Evolutionary conservation across 37 sponge, comb jelly and placozoan species (phyloP).

Genomic region (Axinella damicornis): DNA sequence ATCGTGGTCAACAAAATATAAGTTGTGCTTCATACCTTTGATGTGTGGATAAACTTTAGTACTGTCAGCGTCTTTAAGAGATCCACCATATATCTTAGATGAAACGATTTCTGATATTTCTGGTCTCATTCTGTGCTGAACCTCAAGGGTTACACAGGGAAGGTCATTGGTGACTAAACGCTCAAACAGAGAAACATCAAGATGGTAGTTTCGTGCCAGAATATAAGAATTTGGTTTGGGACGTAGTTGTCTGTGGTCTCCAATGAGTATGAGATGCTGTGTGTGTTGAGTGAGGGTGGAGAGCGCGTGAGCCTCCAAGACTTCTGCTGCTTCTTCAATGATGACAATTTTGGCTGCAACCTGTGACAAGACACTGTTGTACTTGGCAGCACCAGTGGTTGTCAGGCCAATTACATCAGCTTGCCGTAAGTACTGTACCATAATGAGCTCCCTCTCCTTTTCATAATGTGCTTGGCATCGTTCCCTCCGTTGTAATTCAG

Average conservation of each 20-base stretch:
- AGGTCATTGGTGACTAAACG: constrained; percentile 7
- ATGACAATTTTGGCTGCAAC: constrained; percentile 8
- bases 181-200: constrained; percentile 29
- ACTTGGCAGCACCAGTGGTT: constrained; percentile 25
- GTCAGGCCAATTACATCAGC: constrained; percentile 22
- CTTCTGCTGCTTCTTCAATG: constrained; percentile 32
- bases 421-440: constrained; percentile 10
- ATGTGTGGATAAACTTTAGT: constrained; percentile 16
- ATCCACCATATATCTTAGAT: constrained; percentile 68
- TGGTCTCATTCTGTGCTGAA: constrained; percentile 67
- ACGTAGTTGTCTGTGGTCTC: constrained; percentile 28
- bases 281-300: constrained; percentile 14
- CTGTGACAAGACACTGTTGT: constrained; percentile 4
- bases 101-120: constrained; percentile 74
- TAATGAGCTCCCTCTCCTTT: not conserved
- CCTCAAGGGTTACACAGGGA: not conserved
- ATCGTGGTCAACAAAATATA: constrained; percentile 71
- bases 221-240: constrained; percentile 1
- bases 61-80: constrained; percentile 23
- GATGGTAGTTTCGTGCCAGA: not conserved
- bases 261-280: constrained; percentile 24
- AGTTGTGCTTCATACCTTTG: constrained; percentile 49
- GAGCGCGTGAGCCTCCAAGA: constrained; percentile 11
- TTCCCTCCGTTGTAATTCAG: not conserved
- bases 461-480: not conserved